Conservation (phyloP, 2,888 invertebrate species). For the Elegia similella region DNA sequence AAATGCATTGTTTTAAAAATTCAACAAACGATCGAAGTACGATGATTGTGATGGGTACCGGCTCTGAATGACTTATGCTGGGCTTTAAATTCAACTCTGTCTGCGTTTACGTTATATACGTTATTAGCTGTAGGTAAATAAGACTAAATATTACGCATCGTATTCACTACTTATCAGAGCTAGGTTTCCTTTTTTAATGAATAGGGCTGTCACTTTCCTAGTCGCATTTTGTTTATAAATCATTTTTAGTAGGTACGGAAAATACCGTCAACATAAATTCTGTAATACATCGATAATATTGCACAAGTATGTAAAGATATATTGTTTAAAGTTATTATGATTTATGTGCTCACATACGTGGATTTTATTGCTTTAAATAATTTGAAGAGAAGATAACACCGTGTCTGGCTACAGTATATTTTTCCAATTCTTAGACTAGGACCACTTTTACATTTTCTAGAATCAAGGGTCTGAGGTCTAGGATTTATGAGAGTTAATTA, state of each 20-base stretch:
- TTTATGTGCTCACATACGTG: too few relatives aligned
- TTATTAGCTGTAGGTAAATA: slow-evolving; percentile 20
- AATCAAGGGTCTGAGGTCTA: too few relatives aligned
- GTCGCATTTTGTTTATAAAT: not conserved
- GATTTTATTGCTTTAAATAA: too few relatives aligned
- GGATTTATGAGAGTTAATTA: too few relatives aligned
- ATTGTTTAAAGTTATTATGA: too few relatives aligned
- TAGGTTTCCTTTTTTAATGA: not conserved
- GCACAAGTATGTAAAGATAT: too few relatives aligned
- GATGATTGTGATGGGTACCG: slow-evolving; percentile 3
- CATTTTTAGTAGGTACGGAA: not conserved
- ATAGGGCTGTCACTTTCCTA: slow-evolving; percentile 3
- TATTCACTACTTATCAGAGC: slow-evolving; percentile 14
- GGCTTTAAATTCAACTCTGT: slow-evolving; percentile 14
- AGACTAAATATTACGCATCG: slow-evolving; percentile 7
- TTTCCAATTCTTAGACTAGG: too few relatives aligned
- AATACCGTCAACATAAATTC: not conserved
- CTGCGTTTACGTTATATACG: slow-evolving; percentile 22
- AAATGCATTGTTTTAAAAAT: slow-evolving; percentile 20
- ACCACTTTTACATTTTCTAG: too few relatives aligned
- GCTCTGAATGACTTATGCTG: not conserved
- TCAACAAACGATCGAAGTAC: slow-evolving; percentile 9
- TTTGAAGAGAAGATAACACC: too few relatives aligned
- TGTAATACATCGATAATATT: too few relatives aligned
- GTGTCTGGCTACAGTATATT: too few relatives aligned